Evolutionary conservation across 2,113 vertebrate species (phyloP).

Genomic region (Ciconia stormi): DNA sequence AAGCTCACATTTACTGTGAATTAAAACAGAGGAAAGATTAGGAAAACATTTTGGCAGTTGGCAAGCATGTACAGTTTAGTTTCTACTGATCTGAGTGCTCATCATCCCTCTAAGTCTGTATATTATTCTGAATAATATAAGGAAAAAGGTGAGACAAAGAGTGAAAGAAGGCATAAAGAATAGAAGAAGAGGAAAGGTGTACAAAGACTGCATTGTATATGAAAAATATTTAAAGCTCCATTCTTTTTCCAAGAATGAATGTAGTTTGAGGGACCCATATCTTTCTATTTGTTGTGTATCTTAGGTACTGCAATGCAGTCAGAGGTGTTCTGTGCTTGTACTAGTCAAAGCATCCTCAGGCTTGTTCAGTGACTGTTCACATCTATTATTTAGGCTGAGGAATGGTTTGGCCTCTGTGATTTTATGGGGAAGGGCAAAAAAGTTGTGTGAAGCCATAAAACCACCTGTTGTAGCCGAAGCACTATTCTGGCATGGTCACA

Average conservation of each 20-base stretch:
- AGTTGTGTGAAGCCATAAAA: not conserved
- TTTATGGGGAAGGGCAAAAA: not conserved
- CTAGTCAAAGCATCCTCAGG: not conserved
- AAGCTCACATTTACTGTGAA: not conserved
- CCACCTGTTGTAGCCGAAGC: not conserved
- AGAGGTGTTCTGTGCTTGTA: not conserved
- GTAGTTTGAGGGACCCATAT: not conserved
- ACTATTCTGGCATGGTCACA: not conserved
- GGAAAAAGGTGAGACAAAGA: not conserved
- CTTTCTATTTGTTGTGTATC: not conserved
- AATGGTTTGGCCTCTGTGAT: not conserved
- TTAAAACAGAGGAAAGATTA: not conserved
- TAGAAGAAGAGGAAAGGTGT: not conserved
- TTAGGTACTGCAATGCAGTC: not conserved
- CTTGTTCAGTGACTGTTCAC: not conserved
- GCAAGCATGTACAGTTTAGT: not conserved
- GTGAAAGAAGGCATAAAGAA: not conserved
- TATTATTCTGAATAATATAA: not conserved
- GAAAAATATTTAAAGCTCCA: not conserved
- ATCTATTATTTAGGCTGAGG: not conserved
- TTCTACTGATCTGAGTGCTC: not conserved
- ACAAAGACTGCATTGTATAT: not conserved
- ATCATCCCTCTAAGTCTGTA: not conserved
- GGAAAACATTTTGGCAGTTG: not conserved
- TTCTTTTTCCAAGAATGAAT: not conserved